These are phyloP conservation scores for Macheiramphus alcinus DNA, from an alignment of 2,113 vertebrate species.

Conservation along the genomic window DNA sequence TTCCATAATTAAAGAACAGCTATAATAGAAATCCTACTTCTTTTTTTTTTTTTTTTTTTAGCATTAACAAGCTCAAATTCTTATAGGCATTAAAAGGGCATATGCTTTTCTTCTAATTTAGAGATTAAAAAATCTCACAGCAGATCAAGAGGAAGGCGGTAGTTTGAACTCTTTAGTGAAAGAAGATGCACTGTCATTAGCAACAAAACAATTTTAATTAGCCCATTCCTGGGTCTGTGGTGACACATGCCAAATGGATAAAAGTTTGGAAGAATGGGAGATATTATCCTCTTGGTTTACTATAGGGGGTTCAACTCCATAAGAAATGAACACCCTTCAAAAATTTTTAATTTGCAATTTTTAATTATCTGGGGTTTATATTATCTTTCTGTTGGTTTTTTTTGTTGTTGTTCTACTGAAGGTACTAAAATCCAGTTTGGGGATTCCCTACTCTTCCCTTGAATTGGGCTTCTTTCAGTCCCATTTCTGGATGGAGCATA, in stretches of 20 bases:
- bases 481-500: not conserved
- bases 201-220: slow-evolving; percentile 50
- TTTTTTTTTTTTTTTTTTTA: not conserved
- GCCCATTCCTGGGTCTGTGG: not conserved
- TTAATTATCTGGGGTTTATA: not conserved
- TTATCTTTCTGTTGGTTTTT: not conserved
- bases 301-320: not conserved
- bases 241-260: not conserved
- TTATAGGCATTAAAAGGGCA: slow-evolving; percentile 54
- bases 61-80: slow-evolving; percentile 52
- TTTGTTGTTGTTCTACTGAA: not conserved
- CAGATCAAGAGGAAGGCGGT: slow-evolving; percentile 41
- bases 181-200: slow-evolving; percentile 34
- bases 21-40: slow-evolving; percentile 40
- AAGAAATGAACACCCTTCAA: not conserved
- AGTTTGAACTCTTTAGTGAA: slow-evolving; percentile 17
- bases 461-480: not conserved
- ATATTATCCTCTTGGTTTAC: not conserved
- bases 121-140: slow-evolving; percentile 37
- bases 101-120: slow-evolving; percentile 55
- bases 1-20: slow-evolving; percentile 66
- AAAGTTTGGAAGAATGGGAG: not conserved
- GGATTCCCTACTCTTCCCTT: not conserved
- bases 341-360: not conserved
- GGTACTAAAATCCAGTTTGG: not conserved